Evolutionary conservation across 2,888 invertebrate genomes (phyloP).

Genomic region (Luffia ferchaultella): DNA sequence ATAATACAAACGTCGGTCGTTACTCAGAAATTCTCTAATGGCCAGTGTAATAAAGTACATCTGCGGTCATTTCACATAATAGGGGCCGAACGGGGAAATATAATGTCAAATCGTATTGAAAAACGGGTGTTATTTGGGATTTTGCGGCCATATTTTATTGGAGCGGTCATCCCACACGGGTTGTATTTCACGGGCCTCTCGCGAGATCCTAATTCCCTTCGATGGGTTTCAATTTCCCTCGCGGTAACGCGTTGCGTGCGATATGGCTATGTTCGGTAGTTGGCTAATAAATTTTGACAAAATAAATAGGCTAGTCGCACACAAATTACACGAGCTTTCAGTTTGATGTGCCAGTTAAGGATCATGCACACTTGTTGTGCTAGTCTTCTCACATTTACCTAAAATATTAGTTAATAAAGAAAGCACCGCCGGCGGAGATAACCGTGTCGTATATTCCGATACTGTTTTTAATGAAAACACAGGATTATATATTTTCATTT

Average conservation of each 20-base stretch:
- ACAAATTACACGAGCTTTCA: no score
- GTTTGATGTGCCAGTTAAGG: neutral
- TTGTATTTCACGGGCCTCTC: neutral
- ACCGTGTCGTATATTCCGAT: neutral
- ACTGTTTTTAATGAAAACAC: neutral
- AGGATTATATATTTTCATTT: neutral
- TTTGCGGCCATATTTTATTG: neutral
- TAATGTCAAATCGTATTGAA: neutral
- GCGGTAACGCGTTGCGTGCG: neutral
- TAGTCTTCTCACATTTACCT: neutral
- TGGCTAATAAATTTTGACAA: neutral
- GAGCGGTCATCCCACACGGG: neutral
- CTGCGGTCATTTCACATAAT: neutral
- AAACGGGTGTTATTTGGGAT: neutral
- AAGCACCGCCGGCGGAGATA: neutral
- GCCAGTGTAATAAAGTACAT: neutral
- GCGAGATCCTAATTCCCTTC: neutral
- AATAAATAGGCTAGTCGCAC: no score
- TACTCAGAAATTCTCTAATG: no score
- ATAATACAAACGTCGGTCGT: no score
- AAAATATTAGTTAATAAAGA: neutral
- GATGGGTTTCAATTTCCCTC: neutral
- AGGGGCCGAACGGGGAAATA: neutral
- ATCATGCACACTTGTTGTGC: neutral
- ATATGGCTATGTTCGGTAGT: neutral